Base-by-base conservation (phyloP, 2,888 invertebrate species). In the Caenorhabditis sulstoni region DNA sequence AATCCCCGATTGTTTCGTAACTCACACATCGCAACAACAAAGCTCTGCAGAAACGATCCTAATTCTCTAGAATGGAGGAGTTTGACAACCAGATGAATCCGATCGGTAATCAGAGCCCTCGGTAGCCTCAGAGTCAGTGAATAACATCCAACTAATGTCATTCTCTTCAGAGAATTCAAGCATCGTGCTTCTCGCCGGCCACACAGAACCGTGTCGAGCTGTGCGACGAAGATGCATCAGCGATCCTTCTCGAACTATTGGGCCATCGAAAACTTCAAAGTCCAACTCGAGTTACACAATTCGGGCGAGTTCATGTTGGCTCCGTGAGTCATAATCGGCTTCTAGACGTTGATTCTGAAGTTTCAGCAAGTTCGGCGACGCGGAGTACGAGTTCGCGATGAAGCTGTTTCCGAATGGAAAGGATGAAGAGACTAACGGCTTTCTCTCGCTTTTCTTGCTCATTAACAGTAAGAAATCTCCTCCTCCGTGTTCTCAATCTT, bases 391-490 rank as follows among this genome's bases (percentile, higher is more conserved):
- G 47, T 87, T 87, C 53, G 66, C 55, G 18, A 65, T 87, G 65
- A 83, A 84, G 47, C 71, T 87, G 11, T 87, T 85, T 65, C 87
- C 87, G 11, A 67, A 67, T 18, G 87, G 87, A 20, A 86, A 86
- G 65, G 87, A 87, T 47, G 86, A 86, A 12, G 87, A 85, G 14
- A 86, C 85, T 53, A 50, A 79, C 18, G 85, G 84, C 16, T 82
- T 81, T 58, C 47, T 87, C 3, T 86, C 86, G 22, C 70, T 87
- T 1, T 87, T 83, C 52, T 68, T 87, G 16, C 84, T 82, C 35
- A 85, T 87, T 12, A 77, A 79, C 29, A 78, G 84, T 85, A 23
- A 68, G 73, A 29, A 3, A n/a, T n/a, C n/a, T n/a, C n/a, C n/a
- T n/a, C n/a, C n/a, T n/a, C n/a, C n/a, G n/a, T 23, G 12, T 37